Conservation (phyloP, 2,797 vertebrate genomes). For the Cossypha niveicapilla region DNA sequence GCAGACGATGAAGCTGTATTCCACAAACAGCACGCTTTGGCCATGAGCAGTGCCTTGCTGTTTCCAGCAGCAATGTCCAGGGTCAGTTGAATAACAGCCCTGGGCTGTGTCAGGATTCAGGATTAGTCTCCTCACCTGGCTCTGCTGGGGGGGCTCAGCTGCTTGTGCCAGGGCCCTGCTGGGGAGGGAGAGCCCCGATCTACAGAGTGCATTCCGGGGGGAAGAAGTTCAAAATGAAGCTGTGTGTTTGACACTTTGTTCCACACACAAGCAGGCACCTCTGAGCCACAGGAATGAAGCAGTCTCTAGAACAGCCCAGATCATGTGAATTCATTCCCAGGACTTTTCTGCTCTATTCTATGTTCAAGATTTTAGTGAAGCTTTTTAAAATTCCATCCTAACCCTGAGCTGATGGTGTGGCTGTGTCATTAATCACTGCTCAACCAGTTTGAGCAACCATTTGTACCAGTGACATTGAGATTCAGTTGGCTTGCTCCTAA, state of each 20-base stretch:
- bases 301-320: not conserved
- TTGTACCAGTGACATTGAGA: not conserved
- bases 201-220: accelerated
- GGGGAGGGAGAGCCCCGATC: not conserved
- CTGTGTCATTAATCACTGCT: not conserved
- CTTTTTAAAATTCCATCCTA: not conserved
- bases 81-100: not conserved
- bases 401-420: not conserved
- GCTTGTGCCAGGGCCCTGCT: accelerated
- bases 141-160: not conserved
- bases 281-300: not conserved
- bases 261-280: not conserved
- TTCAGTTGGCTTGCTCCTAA: not conserved
- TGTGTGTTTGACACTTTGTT: not conserved
- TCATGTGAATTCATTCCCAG: not conserved
- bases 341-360: not conserved
- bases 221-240: not conserved
- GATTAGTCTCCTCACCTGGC: not conserved
- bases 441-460: not conserved
- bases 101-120: not conserved
- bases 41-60: accelerated
- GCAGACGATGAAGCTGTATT: accelerated
- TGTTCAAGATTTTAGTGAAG: not conserved
- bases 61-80: not conserved
- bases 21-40: not conserved